These are phyloP conservation scores for Trinorchestia longiramus DNA, from an alignment of 1,140 invertebrate genomes.

Conservation along the genomic window DNA sequence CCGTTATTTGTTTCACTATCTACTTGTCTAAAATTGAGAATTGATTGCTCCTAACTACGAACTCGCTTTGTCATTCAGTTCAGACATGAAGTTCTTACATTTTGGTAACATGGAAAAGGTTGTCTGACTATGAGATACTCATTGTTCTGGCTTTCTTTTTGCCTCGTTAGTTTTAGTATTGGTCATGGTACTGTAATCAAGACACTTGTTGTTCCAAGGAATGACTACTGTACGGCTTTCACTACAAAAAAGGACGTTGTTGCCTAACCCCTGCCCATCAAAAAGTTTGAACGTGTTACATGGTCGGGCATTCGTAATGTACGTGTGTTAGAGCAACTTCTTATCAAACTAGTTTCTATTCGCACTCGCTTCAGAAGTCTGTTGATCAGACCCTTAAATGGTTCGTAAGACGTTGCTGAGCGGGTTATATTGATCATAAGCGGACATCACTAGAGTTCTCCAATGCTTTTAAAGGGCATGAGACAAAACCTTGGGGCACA, in stretches of 20 bases:
- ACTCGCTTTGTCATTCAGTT: too few relatives aligned
- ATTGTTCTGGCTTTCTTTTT: background rate
- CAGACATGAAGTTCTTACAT: too few relatives aligned
- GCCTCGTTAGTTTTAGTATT: background rate
- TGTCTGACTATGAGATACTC: too few relatives aligned
- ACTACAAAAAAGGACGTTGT: background rate
- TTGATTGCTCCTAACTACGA: too few relatives aligned
- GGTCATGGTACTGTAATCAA: background rate
- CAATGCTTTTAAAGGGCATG: background rate
- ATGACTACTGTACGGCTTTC: background rate
- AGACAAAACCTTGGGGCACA: background rate
- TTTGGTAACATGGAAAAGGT: too few relatives aligned
- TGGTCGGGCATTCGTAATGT: background rate
- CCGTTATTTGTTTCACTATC: too few relatives aligned
- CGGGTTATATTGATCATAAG: background rate
- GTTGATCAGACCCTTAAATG: background rate
- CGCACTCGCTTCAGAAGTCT: conserved; percentile 5
- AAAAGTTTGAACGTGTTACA: background rate
- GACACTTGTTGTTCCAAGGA: background rate
- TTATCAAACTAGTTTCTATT: conserved; percentile 2
- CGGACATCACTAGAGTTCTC: background rate
- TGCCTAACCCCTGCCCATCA: background rate
- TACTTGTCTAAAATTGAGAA: too few relatives aligned
- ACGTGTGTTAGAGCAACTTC: background rate
- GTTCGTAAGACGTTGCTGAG: background rate